Evolutionary conservation across 2,113 vertebrate species (phyloP).

Genomic region (Taurulus bubalis): DNA sequence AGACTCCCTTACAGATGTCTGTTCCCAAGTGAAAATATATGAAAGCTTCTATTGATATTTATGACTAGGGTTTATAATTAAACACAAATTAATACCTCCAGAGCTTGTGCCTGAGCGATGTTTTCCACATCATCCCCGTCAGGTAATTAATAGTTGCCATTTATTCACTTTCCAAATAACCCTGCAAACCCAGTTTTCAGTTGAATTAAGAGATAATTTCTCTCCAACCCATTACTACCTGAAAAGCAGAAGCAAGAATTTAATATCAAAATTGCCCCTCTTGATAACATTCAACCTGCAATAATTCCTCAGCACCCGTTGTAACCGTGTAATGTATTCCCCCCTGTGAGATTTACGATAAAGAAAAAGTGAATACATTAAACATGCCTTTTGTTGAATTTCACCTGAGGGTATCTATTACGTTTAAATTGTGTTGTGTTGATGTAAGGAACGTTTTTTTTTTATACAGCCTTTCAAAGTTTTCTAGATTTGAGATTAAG

Average conservation of each 20-base stretch:
- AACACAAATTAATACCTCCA: slow-evolving; percentile 91
- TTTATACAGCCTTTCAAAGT: background rate
- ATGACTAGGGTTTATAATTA: slow-evolving; percentile 89
- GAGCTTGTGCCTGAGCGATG: slow-evolving; percentile 72
- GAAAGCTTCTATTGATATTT: slow-evolving; percentile 87
- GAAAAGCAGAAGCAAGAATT: slow-evolving; percentile 39
- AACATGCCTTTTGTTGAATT: slow-evolving; percentile 57
- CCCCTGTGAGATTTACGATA: slow-evolving; percentile 52
- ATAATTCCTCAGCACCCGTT: slow-evolving; percentile 23
- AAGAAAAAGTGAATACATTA: slow-evolving; percentile 48
- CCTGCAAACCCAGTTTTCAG: slow-evolving; percentile 29
- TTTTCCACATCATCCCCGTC: slow-evolving; percentile 79
- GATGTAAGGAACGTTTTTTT: background rate
- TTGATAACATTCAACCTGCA: slow-evolving; percentile 42
- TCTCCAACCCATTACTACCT: slow-evolving; percentile 35
- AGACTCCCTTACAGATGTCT: background rate
- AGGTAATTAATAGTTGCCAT: slow-evolving; percentile 84
- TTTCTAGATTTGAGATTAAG: too few relatives aligned
- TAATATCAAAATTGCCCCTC: slow-evolving; percentile 38
- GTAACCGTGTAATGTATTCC: slow-evolving; percentile 29
- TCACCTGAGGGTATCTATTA: slow-evolving; percentile 53
- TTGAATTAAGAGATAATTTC: slow-evolving; percentile 38
- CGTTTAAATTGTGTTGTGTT: slow-evolving; percentile 49
- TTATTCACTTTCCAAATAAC: slow-evolving; percentile 40
- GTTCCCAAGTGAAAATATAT: slow-evolving; percentile 80